These are phyloP conservation scores for Antitype chi DNA, from an alignment of 2,888 invertebrate genomes.

Conservation along the genomic window DNA sequence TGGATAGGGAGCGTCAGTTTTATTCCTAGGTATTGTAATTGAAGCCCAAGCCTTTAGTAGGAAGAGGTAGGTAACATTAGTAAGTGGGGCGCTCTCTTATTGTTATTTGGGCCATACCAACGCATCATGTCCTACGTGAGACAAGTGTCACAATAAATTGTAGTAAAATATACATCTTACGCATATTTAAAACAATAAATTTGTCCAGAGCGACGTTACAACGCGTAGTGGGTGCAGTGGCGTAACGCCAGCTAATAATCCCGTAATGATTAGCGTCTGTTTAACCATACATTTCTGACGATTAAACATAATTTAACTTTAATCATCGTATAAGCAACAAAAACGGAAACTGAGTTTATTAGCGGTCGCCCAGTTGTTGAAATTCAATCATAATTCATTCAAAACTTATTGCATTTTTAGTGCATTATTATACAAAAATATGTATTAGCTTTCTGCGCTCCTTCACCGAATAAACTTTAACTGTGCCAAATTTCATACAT, in stretches of 20 bases:
- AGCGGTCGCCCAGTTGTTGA: too few relatives aligned
- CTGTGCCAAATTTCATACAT: too few relatives aligned
- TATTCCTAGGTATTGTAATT: background rate
- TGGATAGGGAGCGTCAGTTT: background rate
- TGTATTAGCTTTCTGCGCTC: too few relatives aligned
- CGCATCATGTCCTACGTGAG: background rate
- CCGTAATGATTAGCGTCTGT: too few relatives aligned
- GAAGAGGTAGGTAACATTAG: background rate
- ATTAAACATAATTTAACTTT: too few relatives aligned
- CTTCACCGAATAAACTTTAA: too few relatives aligned
- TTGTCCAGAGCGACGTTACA: background rate
- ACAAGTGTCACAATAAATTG: slow-evolving; percentile 17
- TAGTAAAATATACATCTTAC: slow-evolving; percentile 14
- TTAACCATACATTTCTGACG: too few relatives aligned
- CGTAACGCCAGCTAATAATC: slow-evolving; percentile 8
- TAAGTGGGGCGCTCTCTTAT: background rate
- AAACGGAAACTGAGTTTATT: too few relatives aligned
- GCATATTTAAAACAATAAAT: slow-evolving; percentile 15
- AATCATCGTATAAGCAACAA: too few relatives aligned
- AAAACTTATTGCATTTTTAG: too few relatives aligned
- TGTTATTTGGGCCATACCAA: slow-evolving; percentile 6
- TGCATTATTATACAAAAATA: too few relatives aligned
- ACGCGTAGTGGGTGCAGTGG: background rate
- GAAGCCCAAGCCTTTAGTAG: background rate
- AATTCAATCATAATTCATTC: too few relatives aligned